Conservation (phyloP, 2,113 vertebrate genomes). For the Narcine bancroftii region DNA sequence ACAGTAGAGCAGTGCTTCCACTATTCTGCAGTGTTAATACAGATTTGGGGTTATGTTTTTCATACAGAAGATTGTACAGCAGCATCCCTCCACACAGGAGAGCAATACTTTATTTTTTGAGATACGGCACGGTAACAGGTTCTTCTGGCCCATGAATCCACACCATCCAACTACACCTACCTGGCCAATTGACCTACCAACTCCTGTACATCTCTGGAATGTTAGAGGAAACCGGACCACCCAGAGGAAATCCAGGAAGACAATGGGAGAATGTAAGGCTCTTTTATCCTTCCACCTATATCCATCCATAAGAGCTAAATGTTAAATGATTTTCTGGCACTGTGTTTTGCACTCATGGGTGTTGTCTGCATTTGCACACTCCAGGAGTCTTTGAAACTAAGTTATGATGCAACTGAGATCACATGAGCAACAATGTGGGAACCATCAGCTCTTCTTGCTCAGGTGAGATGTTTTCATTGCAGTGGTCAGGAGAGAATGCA, state of each 20-base stretch:
- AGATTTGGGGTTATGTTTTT: neutral
- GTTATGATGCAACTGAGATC: neutral
- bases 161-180: no score
- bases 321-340: neutral
- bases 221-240: no score
- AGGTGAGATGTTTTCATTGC: neutral
- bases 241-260: no score
- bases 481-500: neutral
- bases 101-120: no score
- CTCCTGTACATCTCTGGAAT: no score
- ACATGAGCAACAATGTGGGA: neutral
- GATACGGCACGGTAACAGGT: no score
- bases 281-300: no score
- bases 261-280: no score
- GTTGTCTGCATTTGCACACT: neutral
- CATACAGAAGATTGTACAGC: neutral
- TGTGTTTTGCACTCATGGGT: neutral
- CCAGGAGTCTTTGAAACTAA: neutral
- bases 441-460: neutral
- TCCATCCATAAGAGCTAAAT: no score
- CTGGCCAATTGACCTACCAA: no score
- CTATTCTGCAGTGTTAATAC: no score
- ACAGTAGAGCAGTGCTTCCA: neutral
- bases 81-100: neutral
- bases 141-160: no score